Evolutionary conservation across 1,140 invertebrate species (phyloP), one percentile per base, ranked within the genome.

Genomic region (Habropoda laboriosa): DNA sequence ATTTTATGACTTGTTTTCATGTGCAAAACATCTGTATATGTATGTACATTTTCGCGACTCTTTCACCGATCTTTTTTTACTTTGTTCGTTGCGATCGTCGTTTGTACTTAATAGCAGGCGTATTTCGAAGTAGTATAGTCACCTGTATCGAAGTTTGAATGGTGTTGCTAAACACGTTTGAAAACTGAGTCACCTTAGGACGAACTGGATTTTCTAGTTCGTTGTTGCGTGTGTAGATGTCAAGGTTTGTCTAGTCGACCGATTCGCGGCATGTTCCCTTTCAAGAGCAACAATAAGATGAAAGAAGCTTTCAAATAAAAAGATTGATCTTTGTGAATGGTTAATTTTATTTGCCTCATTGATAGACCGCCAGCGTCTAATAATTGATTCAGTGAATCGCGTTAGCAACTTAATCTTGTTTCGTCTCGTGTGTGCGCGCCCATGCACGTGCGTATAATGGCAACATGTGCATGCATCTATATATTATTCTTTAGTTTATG

Each of bases 141-240:
- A 73, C 21, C 63, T 68, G 49, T 32, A 38, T 30, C 30, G 8
- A n/a, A 57, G 30, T 47, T 55, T 49, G 47, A 67, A 60, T n/a
- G 40, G 18, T n/a, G 38, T 35, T 35, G 13, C 47, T 63, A 24
- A 73, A 72, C 35, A 12, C 16, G 45, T 42, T 38, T 49, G 47
- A 47, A 35, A 66, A 55, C 51, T 67, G 24, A 51, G 71, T 63
- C 61, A 75, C 24, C 60, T 74, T 2, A 30, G 12, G 24, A 63
- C 40, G 55, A n/a, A 16, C 12, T n/a, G n/a, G n/a, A n/a, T 67
- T 58, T 67, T 49, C 60, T 74, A 75, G n/a, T 58, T 32, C 13
- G 16, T 42, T 42, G 51, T 61, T 27, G 45, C 58, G 35, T 7
- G 18, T 10, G 45, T 21, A 35, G 49, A 38, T 63, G 61, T 58